Conservation (phyloP, 2,797 vertebrate species). For the Artibeus jamaicensis region DNA sequence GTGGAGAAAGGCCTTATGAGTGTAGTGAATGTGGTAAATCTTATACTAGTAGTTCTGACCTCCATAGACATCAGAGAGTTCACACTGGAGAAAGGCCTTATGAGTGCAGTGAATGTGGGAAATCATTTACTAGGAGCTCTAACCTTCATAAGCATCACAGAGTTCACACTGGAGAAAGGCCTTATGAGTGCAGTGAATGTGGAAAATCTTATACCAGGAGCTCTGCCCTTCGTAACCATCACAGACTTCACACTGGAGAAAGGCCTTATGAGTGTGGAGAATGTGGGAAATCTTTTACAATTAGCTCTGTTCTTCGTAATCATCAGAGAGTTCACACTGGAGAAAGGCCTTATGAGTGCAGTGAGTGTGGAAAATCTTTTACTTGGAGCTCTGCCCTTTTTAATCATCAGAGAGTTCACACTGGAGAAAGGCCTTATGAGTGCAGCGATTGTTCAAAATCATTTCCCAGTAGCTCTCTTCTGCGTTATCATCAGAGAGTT, state of each 20-base stretch:
- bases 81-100: background rate
- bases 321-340: background rate
- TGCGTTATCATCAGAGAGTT: too few species aligned
- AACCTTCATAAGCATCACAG: background rate
- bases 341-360: background rate
- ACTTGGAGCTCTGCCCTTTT: background rate
- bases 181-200: background rate
- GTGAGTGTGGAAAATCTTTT: background rate
- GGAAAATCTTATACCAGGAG: background rate
- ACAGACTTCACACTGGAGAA: background rate
- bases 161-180: background rate
- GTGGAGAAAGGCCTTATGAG: background rate
- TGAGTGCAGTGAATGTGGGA: background rate
- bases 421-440: background rate
- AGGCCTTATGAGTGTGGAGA: background rate
- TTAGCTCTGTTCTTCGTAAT: background rate
- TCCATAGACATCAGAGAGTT: background rate
- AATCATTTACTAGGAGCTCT: background rate
- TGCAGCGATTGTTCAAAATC: too few species aligned
- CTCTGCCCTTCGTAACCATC: background rate
- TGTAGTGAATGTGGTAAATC: background rate
- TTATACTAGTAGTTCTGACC: background rate
- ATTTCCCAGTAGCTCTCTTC: too few species aligned
- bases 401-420: background rate
- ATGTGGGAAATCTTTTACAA: background rate